Evolutionary conservation across 2,888 invertebrate species (phyloP).

Genomic region (Iselma pallidipennis): DNA sequence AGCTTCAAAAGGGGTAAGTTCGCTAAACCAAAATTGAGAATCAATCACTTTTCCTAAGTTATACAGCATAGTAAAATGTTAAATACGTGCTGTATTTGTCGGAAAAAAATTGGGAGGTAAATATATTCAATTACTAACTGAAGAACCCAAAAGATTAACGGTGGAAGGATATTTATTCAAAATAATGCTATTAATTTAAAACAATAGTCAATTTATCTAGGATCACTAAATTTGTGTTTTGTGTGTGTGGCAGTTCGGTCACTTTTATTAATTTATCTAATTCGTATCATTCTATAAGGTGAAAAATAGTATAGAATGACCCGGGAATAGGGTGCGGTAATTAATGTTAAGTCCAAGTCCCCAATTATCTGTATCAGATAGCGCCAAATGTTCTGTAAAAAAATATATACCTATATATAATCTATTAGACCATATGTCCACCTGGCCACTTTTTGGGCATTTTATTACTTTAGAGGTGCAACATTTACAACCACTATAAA

Average conservation of each 20-base stretch:
- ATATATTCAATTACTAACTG: too few relatives aligned
- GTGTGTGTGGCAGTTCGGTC: neutral
- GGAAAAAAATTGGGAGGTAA: too few relatives aligned
- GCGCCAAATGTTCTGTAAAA: conserved; percentile 45
- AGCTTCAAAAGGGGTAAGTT: too few relatives aligned
- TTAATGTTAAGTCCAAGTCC: conserved; percentile 46
- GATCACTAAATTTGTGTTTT: neutral
- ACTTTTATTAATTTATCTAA: neutral
- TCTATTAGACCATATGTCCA: conserved; percentile 40
- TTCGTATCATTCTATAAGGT: conserved; percentile 18
- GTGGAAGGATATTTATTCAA: too few relatives aligned
- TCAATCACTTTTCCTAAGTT: too few relatives aligned
- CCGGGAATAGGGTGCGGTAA: conserved; percentile 40
- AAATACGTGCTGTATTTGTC: too few relatives aligned
- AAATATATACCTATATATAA: conserved; percentile 26
- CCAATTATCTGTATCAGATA: conserved; percentile 50
- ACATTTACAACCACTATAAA: conserved; percentile 22
- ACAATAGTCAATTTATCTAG: conserved; percentile 8
- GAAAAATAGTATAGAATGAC: conserved; percentile 32
- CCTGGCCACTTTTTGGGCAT: conserved; percentile 20
- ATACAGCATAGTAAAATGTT: too few relatives aligned
- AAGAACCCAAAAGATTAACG: too few relatives aligned
- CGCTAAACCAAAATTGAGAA: too few relatives aligned
- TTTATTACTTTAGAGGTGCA: conserved; percentile 28
- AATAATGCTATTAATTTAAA: neutral